These are phyloP conservation scores for Rhabditoides inermis DNA, from an alignment of 2,888 invertebrate genomes.

Conservation along the genomic window DNA sequence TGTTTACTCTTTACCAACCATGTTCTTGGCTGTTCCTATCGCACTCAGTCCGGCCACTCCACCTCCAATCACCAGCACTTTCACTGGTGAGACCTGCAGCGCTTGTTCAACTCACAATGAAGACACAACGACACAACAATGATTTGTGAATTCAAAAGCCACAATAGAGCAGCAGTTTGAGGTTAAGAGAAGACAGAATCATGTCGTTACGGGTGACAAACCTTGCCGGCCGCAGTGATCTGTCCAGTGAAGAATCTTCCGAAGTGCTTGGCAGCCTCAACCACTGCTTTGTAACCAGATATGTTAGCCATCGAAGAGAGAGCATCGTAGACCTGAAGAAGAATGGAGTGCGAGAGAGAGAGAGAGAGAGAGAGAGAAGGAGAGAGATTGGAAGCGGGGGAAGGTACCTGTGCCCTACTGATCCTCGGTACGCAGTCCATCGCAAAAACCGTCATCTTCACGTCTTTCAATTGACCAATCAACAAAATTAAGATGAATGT, in stretches of 20 bases:
- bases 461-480: too few relatives aligned
- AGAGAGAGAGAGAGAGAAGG: too few relatives aligned
- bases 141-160: too few relatives aligned
- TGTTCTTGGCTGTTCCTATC: slow-evolving; percentile 73
- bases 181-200: too few relatives aligned
- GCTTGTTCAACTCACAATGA: too few relatives aligned
- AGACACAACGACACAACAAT: too few relatives aligned
- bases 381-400: too few relatives aligned
- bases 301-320: slow-evolving; percentile 85
- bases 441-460: slow-evolving; percentile 71
- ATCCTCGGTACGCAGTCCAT: slow-evolving; percentile 85
- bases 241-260: slow-evolving; percentile 84
- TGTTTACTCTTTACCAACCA: too few relatives aligned
- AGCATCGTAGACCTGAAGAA: slow-evolving; percentile 68
- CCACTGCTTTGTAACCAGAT: slow-evolving; percentile 71
- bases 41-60: slow-evolving; percentile 82
- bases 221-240: slow-evolving; percentile 73
- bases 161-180: too few relatives aligned
- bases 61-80: slow-evolving; percentile 77
- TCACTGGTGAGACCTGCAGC: slow-evolving; percentile 69
- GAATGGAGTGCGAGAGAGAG: neutral
- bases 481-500: too few relatives aligned
- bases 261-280: slow-evolving; percentile 79
- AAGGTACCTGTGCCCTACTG: slow-evolving; percentile 67
- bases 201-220: too few relatives aligned